These are phyloP conservation scores for Mormyrops boulengeri DNA, from an alignment of 2,797 vertebrate species.

Conservation along the genomic window DNA sequence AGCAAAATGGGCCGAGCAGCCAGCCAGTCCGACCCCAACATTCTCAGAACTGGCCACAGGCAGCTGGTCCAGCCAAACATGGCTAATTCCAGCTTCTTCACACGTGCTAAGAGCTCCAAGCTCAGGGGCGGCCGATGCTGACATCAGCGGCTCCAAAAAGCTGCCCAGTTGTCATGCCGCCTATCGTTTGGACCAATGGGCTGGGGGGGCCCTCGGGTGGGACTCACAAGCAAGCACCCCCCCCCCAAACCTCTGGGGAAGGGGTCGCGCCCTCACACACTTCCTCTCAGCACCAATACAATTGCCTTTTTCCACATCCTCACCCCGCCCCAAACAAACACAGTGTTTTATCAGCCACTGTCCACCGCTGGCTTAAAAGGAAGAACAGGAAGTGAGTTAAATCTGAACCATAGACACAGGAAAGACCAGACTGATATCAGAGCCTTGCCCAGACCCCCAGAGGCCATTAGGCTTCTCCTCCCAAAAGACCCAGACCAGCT, in stretches of 20 bases:
- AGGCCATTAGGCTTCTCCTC: not conserved
- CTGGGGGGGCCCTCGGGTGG: not conserved
- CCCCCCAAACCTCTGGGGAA: not conserved
- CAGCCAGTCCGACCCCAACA: not conserved
- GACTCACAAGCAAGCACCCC: not conserved
- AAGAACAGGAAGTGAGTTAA: not conserved
- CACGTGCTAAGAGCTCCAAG: not conserved
- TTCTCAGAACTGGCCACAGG: not conserved
- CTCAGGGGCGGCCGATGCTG: not conserved
- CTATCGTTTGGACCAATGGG: not conserved
- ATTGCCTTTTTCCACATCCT: not conserved
- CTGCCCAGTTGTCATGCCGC: not conserved
- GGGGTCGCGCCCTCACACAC: constrained; percentile 18
- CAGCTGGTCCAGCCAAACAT: not conserved
- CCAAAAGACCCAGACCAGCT: not conserved
- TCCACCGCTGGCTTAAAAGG: not conserved
- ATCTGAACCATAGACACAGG: not conserved
- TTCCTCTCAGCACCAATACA: constrained; percentile 15
- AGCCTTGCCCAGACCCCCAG: not conserved
- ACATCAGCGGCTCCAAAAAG: not conserved
- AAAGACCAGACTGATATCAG: not conserved
- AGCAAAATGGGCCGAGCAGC: not conserved
- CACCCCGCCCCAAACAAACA: not conserved
- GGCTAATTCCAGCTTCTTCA: not conserved
- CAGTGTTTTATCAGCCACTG: not conserved